A percentile compares a stretch with the other conserved stretches of the same genome.
Evolutionary conservation across 2,888 invertebrate species (phyloP).

Genomic region (Acrobasis consociella): DNA sequence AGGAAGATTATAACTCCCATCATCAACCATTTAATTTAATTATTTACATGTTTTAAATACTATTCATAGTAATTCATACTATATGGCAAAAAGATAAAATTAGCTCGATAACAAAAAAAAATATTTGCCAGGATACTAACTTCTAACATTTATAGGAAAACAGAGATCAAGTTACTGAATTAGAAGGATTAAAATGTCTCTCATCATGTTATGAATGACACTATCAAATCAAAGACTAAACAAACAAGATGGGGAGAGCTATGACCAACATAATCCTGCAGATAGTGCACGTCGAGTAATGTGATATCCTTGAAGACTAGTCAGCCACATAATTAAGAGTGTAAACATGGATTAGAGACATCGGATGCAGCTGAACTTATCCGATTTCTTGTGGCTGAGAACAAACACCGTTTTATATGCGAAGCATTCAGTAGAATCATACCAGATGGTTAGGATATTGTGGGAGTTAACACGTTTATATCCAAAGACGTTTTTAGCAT

Average conservation of each 20-base stretch:
- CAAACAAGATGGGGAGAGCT: slow-evolving; percentile 48
- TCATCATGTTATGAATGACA: slow-evolving; percentile 44
- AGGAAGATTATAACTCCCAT: no score
- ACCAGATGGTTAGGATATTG: no score
- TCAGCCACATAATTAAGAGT: slow-evolving; percentile 61
- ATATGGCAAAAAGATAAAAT: no score
- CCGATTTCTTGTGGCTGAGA: slow-evolving; percentile 48
- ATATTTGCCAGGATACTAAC: no score
- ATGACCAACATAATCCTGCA: slow-evolving; percentile 44
- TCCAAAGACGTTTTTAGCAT: no score
- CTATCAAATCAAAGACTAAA: slow-evolving; percentile 52
- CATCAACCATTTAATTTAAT: no score
- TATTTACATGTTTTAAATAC: no score
- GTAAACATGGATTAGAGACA: slow-evolving; percentile 59
- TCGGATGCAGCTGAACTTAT: slow-evolving; percentile 54
- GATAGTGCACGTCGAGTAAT: slow-evolving; percentile 60
- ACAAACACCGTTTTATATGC: slow-evolving; percentile 24
- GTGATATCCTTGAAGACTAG: slow-evolving; percentile 62
- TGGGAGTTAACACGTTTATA: no score
- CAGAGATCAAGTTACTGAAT: slow-evolving; percentile 5
- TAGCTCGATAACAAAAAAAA: no score
- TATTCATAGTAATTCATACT: no score
- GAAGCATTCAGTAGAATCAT: not conserved
- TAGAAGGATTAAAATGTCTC: slow-evolving; percentile 2
- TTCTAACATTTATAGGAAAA: slow-evolving; percentile 41